Evolutionary conservation across 37 sponge, comb jelly and placozoan species (phyloP), one percentile per base, ranked within the genome.

Genomic region (Aplysina aerophoba): DNA sequence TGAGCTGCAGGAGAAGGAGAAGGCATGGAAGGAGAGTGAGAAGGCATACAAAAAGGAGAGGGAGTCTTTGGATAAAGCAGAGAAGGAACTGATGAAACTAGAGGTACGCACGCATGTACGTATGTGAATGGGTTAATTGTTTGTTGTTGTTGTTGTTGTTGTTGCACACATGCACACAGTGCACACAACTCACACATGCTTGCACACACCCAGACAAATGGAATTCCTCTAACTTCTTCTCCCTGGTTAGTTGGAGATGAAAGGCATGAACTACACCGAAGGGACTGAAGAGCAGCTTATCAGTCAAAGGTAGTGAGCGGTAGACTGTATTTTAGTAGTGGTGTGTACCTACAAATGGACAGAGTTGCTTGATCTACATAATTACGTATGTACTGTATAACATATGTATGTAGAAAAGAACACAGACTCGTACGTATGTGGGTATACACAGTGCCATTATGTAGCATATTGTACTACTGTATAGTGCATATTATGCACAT

Each of bases 1-100:
- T 2, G 93, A 97, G 81, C 59, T 97, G 74, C 90, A 92, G 71
- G 88, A 92, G 83, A 89, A 86, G 63, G 93, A 92, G 85, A 62
- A 55, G 44, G 39, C 60, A 22, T 78, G 82, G 37, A 94, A 90
- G 68, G 88, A 83, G 36, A 83, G 85, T 68, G 91, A 90, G 80
- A 67, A 68, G 67, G 66, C 85, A 4, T 97, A 95, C 72, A 67
- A 55, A 22, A 83, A 86, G 82, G 95, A 95, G 39, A 90, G 90
- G 58, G 55, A 88, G 24, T 37, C 25, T 8, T 59, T 87, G 21
- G 89, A 86, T 41, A 73, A 61, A n/a, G 17, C 84, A 5, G 59
- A 89, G 77, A 89, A 65, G 30, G 88, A 89, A 28, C 73, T 91
- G 6, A 61, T 67, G 27, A 88, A 82, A 30, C 36, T 95, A 40